Evolutionary conservation across 1,140 invertebrate genomes (phyloP).

Genomic region (Chrysopa pallens): DNA sequence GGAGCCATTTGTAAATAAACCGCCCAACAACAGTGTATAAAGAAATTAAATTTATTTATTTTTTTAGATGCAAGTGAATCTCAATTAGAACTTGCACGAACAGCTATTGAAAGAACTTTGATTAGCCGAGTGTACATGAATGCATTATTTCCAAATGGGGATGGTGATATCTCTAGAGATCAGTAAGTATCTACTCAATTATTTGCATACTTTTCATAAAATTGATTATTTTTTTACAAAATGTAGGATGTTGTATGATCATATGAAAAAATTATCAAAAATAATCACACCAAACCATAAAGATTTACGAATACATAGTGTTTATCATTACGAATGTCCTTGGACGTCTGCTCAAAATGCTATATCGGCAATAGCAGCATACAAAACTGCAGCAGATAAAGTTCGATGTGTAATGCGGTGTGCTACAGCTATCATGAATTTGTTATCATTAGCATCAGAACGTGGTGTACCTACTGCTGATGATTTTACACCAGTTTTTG

Average conservation of each 20-base stretch:
- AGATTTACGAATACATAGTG: slow-evolving; percentile 63
- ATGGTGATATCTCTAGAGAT: slow-evolving; percentile 84
- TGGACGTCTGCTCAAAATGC: slow-evolving; percentile 95
- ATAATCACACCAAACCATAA: slow-evolving; percentile 69
- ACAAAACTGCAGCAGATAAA: slow-evolving; percentile 89
- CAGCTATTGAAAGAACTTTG: slow-evolving; percentile 60
- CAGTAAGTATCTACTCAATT: slow-evolving; percentile 42
- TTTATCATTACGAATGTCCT: slow-evolving; percentile 78
- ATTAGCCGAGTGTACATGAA: slow-evolving; percentile 82
- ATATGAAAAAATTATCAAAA: slow-evolving; percentile 68
- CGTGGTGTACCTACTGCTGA: slow-evolving; percentile 84
- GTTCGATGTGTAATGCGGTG: slow-evolving; percentile 70
- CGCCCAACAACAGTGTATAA: too few relatives aligned
- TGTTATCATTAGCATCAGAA: slow-evolving; percentile 64
- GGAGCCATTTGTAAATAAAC: too few relatives aligned
- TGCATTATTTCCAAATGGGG: slow-evolving; percentile 92
- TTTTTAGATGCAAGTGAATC: slow-evolving; percentile 37
- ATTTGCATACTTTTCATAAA: not conserved
- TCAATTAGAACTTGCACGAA: slow-evolving; percentile 48
- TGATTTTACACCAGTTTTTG: slow-evolving; percentile 90
- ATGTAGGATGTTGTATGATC: slow-evolving; percentile 63
- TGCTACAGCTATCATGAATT: slow-evolving; percentile 83
- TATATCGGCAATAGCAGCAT: slow-evolving; percentile 80
- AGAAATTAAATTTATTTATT: slow-evolving; percentile 2
- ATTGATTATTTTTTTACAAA: slow-evolving; percentile 6